Conservation (phyloP, 2,797 vertebrate genomes). For the Enteromius treurensis region DNA sequence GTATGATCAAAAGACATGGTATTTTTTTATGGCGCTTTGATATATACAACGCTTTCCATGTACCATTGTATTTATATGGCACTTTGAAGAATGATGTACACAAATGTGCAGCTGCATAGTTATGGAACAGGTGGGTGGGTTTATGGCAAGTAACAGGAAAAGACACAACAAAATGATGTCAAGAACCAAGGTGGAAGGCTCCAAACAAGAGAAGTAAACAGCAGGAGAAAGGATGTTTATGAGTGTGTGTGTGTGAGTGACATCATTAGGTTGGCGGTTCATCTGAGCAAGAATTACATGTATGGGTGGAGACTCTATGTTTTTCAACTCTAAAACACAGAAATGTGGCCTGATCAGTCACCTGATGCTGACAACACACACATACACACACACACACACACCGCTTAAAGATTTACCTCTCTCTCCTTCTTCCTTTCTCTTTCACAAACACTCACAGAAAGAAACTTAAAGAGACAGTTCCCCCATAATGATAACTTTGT, state of each 20-base stretch:
- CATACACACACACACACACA: not conserved
- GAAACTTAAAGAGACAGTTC: not conserved
- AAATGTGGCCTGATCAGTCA: slow-evolving; percentile 72
- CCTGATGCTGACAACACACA: slow-evolving; percentile 64
- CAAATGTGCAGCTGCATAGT: not conserved
- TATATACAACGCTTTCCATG: not conserved
- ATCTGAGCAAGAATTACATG: slow-evolving; percentile 29
- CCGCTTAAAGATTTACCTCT: not conserved
- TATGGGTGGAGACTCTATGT: slow-evolving; percentile 23
- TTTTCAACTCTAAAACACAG: slow-evolving; percentile 23
- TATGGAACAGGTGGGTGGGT: not conserved
- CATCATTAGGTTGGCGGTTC: slow-evolving; percentile 31
- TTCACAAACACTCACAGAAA: not conserved
- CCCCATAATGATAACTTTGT: not conserved
- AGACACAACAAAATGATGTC: slow-evolving; percentile 9
- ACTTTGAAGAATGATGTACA: not conserved
- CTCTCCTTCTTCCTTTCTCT: slow-evolving; percentile 20
- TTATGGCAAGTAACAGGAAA: slow-evolving; percentile 18
- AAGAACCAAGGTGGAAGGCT: not conserved
- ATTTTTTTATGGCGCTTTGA: not conserved
- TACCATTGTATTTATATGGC: not conserved
- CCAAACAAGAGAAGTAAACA: slow-evolving; percentile 33
- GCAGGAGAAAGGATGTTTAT: slow-evolving; percentile 12
- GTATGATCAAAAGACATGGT: not conserved
- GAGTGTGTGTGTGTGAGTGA: slow-evolving; percentile 9